Conservation (phyloP, 1,140 invertebrate genomes). For the Sminthurinus signatus region DNA sequence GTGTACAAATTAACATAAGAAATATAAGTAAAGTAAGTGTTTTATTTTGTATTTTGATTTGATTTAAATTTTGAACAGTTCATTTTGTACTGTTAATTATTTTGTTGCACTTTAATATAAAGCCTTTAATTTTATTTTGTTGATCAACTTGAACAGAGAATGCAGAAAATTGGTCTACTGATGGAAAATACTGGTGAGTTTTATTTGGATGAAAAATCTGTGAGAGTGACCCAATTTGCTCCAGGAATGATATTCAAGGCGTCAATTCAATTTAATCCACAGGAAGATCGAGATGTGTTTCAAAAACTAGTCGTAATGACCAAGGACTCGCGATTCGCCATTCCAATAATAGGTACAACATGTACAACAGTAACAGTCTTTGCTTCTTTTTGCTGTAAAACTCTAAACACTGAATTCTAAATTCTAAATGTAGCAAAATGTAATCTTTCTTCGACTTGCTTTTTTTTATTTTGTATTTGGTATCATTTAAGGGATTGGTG, state of each 20-base stretch:
- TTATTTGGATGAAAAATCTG: slow-evolving; percentile 15
- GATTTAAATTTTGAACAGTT: too few relatives aligned
- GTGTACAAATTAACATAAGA: slow-evolving; percentile 43
- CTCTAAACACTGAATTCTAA: neutral
- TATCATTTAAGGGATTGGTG: slow-evolving; percentile 47
- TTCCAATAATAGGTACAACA: slow-evolving; percentile 27
- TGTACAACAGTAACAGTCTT: neutral
- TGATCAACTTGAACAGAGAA: too few relatives aligned
- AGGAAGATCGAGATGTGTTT: slow-evolving; percentile 23
- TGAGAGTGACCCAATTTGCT: slow-evolving; percentile 24
- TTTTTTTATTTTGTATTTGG: too few relatives aligned
- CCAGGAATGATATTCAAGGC: slow-evolving; percentile 29
- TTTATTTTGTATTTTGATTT: too few relatives aligned
- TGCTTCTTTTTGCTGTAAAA: neutral
- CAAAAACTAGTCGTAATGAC: slow-evolving; percentile 26
- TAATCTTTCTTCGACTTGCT: too few relatives aligned
- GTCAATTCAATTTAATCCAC: slow-evolving; percentile 22
- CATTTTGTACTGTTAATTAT: too few relatives aligned
- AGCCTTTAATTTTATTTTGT: too few relatives aligned
- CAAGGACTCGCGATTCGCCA: slow-evolving; percentile 13
- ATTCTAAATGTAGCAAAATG: too few relatives aligned
- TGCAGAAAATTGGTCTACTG: slow-evolving; percentile 27
- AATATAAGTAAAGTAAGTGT: slow-evolving; percentile 46
- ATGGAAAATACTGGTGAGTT: slow-evolving; percentile 33
- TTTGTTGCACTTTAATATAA: too few relatives aligned